Percentiles rank a stretch among this genome's conserved stretches.
Conservation (phyloP, 2,113 vertebrate species). For the Fulmarus glacialis region DNA sequence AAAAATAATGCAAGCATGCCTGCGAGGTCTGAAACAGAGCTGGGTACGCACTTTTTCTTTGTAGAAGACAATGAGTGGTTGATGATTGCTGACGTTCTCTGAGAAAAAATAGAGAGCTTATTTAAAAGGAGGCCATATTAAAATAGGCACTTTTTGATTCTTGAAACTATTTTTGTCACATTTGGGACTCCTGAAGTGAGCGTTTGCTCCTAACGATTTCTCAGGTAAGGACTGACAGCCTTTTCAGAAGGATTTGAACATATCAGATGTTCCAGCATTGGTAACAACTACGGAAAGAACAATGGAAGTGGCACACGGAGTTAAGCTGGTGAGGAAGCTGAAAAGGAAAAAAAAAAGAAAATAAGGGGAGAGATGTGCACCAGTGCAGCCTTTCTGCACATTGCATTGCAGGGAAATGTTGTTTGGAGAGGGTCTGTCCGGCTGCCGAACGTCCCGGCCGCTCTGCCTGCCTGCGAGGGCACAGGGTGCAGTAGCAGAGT, state of each 20-base stretch:
- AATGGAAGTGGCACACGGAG: not conserved
- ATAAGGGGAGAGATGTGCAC: not conserved
- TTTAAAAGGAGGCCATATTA: not conserved
- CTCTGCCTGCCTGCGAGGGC: not conserved
- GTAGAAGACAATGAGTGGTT: not conserved
- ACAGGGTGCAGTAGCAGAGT: not conserved
- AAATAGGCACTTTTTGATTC: not conserved
- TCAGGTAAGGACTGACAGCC: not conserved
- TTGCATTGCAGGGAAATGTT: not conserved
- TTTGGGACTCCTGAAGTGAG: not conserved
- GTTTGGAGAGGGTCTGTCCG: not conserved
- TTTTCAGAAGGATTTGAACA: not conserved
- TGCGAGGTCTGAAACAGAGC: not conserved
- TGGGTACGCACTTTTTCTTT: not conserved
- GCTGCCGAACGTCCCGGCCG: rapidly evolving
- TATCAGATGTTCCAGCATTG: not conserved
- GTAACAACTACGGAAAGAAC: not conserved
- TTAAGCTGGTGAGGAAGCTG: not conserved
- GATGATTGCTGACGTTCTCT: not conserved
- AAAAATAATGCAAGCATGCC: not conserved
- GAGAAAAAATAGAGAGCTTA: not conserved
- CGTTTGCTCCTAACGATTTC: not conserved
- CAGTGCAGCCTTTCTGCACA: not conserved
- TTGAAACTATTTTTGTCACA: constrained; percentile 36
- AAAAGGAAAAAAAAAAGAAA: too few species aligned